Percentiles rank a stretch among this genome's conserved stretches.
Evolutionary conservation across 1,140 invertebrate species (phyloP).

Genomic region (Steinernema khuongi): DNA sequence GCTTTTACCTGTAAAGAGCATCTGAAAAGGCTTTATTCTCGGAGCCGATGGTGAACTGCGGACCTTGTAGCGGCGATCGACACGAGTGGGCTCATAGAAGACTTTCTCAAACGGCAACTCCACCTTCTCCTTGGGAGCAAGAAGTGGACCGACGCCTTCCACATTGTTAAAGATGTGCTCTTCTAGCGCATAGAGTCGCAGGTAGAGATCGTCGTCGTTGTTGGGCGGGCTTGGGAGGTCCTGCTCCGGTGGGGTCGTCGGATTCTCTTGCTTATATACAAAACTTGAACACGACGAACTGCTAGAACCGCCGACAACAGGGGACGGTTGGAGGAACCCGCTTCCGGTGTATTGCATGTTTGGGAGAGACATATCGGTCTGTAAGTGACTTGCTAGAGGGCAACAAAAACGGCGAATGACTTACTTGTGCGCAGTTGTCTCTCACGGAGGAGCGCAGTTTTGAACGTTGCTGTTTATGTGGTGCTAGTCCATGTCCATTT

Average conservation of each 20-base stretch:
- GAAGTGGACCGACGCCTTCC: background rate
- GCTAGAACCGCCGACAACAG: no score
- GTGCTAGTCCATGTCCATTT: background rate
- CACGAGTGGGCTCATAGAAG: slow-evolving; percentile 23
- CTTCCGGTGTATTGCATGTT: background rate
- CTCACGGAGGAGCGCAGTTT: background rate
- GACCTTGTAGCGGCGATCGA: slow-evolving; percentile 23
- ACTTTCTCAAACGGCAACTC: slow-evolving; percentile 31
- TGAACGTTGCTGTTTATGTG: background rate
- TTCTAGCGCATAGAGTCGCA: background rate
- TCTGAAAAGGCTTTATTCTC: slow-evolving; percentile 8
- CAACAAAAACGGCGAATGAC: background rate
- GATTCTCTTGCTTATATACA: background rate
- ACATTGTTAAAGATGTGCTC: background rate
- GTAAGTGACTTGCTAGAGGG: background rate
- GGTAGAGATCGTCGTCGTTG: slow-evolving; percentile 7
- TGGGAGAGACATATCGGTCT: background rate
- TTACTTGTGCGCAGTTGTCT: background rate
- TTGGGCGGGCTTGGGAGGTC: slow-evolving; percentile 23
- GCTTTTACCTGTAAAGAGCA: slow-evolving; percentile 17
- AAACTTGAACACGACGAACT: background rate
- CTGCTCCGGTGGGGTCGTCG: slow-evolving; percentile 19
- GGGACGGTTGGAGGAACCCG: no score
- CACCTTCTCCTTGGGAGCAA: slow-evolving; percentile 19
- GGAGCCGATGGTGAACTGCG: background rate